These are phyloP conservation scores for Lepidocolaptes lacrymiger DNA, from an alignment of 2,797 vertebrate species.

Conservation along the genomic window DNA sequence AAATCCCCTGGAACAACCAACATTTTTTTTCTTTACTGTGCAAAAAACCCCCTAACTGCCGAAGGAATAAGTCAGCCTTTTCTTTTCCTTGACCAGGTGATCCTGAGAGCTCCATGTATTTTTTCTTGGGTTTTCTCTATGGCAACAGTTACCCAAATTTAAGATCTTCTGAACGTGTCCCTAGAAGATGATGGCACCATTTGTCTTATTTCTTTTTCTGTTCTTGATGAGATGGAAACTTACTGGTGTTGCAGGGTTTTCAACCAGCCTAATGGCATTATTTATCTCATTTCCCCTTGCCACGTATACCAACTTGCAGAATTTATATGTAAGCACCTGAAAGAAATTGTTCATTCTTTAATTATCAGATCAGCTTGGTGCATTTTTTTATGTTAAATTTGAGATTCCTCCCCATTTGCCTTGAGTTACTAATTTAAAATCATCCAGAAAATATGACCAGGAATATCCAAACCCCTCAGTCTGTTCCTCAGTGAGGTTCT, in stretches of 20 bases:
- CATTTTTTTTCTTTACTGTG: not conserved
- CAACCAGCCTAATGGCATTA: not conserved
- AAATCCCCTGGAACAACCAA: not conserved
- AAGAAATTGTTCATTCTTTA: not conserved
- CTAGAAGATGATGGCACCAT: accelerated
- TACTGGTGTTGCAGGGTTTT: not conserved
- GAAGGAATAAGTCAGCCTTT: not conserved
- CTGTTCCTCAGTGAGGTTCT: not conserved
- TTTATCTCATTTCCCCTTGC: not conserved
- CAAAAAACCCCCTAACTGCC: not conserved
- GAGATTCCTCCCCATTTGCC: not conserved
- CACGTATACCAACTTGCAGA: not conserved
- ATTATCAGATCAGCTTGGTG: not conserved
- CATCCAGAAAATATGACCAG: not conserved
- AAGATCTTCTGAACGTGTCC: not conserved
- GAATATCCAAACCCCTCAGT: not conserved
- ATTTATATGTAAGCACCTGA: not conserved
- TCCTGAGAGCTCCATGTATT: not conserved
- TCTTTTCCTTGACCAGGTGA: not conserved
- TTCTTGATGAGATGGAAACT: not conserved
- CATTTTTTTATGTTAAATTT: not conserved
- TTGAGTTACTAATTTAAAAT: not conserved
- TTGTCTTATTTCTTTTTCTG: not conserved
- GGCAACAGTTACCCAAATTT: not conserved
- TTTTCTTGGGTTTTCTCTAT: not conserved